Base-by-base conservation (phyloP, 2,797 vertebrate species). In the Pteronotus mesoamericanus region DNA sequence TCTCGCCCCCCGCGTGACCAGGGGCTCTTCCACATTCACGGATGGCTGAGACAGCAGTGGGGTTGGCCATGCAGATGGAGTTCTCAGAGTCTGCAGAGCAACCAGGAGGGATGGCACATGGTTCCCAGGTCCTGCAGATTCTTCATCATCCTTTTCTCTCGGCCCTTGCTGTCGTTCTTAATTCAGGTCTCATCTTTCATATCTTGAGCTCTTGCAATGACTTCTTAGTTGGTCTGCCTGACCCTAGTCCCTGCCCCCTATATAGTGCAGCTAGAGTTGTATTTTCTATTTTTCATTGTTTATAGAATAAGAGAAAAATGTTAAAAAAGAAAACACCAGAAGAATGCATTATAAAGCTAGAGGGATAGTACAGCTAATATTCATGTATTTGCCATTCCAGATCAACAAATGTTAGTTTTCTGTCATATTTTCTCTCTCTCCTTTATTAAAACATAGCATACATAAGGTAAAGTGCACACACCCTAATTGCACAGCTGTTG, bases 281-380 rank as follows among this genome's bases (percentile, higher is more conserved):
- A 2, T 26, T 77, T 85, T 86, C 3, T 66, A 19, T 37, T 82
- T 89, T 82, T 86, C 29, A 44, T 91, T 92, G 57, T 69, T 97
- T 79, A 39, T 7, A 18, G 66, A 75, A 44, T 34, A 59, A 78
- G 74, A 59, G 69, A 86, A 93, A 94, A 82, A 44, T 46, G 15
- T n/a, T 64, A 12, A 39, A 48, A 80, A 79, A n/a, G n/a, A 46
- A 82, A 74, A 53, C 29, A 57, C 29, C 2, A 94, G 53, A 93
- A 71, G 95, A 61, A 10, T 39, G 7, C 5, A 42, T 61, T 51
- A 53, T 61, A 72, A 37, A 72, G 24, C 53, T 72, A 39, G 64
- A 39, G 34, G 32, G 61, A 64, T 88, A 69, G n/a, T 34, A 86
- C 15, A 75, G 44, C 0, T 15, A 66, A 68, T 6, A 48, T 0